Evolutionary conservation across 2,888 invertebrate genomes (phyloP), one percentile per base, ranked within the genome.

Genomic region (Atrina japonica): DNA sequence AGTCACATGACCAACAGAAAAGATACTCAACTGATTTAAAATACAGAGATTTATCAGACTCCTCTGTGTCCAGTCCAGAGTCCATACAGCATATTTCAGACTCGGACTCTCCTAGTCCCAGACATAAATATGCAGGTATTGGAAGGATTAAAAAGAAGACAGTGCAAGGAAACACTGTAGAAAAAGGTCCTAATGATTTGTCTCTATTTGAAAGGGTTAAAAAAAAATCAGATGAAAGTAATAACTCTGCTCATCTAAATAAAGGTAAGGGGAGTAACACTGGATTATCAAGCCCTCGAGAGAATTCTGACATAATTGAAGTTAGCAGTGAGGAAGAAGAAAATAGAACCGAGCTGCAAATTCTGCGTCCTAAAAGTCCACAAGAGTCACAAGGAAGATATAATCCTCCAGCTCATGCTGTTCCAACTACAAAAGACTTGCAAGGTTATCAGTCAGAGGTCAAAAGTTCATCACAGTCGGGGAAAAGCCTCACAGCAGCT

Each of bases 301-400:
- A 45, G 3, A n/a, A 66, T 18, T 16, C 58, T 27, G 77, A 76
- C 3, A 50, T 78, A n/a, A 78, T 80, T 58, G 76, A 78, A 70
- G 47, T 79, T 18, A 79, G 72, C 16, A 68, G 63, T 52, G 75
- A 76, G 60, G 75, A 73, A 21, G 47, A 61, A 3, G 55, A 43
- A 23, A 30, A 50, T 64, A 43, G 49, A 18, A 21, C 14, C 3
- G 27, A 47, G 7, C 11, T 40, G 45, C 18, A 21, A 1, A 21
- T 40, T 11, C 47, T 55, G 11, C 45, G 55, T 9, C 55, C 49
- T 16, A 50, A 52, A 27, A 52, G 59, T 56, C 70, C 76, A 18
- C 67, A 75, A 65, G 56, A 73, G 35, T 29, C 61, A 16, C 53
- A 73, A 40, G 66, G 66, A 18, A 72, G 74, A 30, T 50, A 65